Conservation (phyloP, 2,888 invertebrate species). For the Magallana nippona region DNA sequence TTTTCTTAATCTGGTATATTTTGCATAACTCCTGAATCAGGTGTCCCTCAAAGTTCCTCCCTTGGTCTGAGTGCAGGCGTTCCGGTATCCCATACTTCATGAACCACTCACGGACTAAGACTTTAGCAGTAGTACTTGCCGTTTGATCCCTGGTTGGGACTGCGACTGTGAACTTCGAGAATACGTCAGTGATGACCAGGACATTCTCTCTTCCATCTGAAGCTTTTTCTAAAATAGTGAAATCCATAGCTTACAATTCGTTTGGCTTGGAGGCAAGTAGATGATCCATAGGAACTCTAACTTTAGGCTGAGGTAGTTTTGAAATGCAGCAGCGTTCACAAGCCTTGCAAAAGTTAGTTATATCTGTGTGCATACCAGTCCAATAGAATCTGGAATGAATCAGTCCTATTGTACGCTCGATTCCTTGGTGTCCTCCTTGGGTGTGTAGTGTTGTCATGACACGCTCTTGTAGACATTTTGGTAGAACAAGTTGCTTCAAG, state of each 20-base stretch:
- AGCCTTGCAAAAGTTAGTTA: slow-evolving; percentile 44
- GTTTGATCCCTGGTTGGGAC: no score
- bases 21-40: no score
- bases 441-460: slow-evolving; percentile 23
- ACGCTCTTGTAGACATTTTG: not conserved
- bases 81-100: no score
- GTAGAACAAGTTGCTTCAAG: no score
- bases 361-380: slow-evolving; percentile 56
- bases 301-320: slow-evolving; percentile 43
- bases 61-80: no score
- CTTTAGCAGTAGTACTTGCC: no score
- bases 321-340: slow-evolving; percentile 56
- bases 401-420: slow-evolving; percentile 52
- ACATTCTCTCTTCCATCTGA: slow-evolving; percentile 48
- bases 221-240: slow-evolving; percentile 53
- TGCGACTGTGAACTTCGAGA: no score
- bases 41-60: no score
- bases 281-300: slow-evolving; percentile 42
- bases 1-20: no score
- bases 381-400: slow-evolving; percentile 55
- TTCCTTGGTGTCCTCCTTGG: slow-evolving; percentile 33
- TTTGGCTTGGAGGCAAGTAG: slow-evolving; percentile 53
- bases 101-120: no score
- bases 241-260: slow-evolving; percentile 60
- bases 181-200: no score